Evolutionary conservation across 2,888 invertebrate species (phyloP), one percentile per base, ranked within the genome.

Genomic region (Rotaria socialis): DNA sequence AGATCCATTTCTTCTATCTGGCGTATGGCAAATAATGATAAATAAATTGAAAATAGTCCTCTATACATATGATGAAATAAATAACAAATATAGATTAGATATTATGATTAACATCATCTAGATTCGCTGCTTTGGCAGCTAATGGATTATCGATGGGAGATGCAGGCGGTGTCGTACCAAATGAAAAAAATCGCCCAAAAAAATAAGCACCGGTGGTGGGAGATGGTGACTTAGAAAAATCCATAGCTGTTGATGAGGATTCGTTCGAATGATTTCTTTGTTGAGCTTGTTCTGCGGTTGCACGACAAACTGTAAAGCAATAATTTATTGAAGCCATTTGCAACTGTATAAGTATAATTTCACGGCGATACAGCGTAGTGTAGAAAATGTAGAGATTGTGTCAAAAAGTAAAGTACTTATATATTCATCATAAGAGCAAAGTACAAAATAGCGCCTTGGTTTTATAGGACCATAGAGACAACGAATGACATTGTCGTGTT

Each of bases 241-340:
- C 67, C 3, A 67, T 41, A 1, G 67, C 35, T 67, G 11, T 10
- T 67, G 67, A 24, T 47, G 80, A 11, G 6, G 75, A 67, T 35
- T 1, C 22, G 24, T 47, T 80, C 8, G 11, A 47, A 80, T 80
- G 24, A 24, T 0, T 19, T 67, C 19, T 47, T 14, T n/a, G 80
- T 80, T 47, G 80, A 80, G 8, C 6, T 41, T 80, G 35, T 47
- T 80, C 80, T 14, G 24, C 80, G n/a, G 80, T 5, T 47, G 47
- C 43, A 47, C 80, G 80, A 80, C 80, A 80, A 11, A 80, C n/a
- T 47, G 43, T 80, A 10, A 80, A 47, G 47, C 80, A 80, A 47
- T 80, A 80, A 47, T 43, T 24, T 24, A 80, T 80, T 80, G 80
- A 80, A 47, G 80, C 24, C 80, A 80, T 80, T 43, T 10, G 11